phyloP scores from a whole-genome alignment of 2,888 invertebrate species.

The Conchocele bisecta region DNA sequence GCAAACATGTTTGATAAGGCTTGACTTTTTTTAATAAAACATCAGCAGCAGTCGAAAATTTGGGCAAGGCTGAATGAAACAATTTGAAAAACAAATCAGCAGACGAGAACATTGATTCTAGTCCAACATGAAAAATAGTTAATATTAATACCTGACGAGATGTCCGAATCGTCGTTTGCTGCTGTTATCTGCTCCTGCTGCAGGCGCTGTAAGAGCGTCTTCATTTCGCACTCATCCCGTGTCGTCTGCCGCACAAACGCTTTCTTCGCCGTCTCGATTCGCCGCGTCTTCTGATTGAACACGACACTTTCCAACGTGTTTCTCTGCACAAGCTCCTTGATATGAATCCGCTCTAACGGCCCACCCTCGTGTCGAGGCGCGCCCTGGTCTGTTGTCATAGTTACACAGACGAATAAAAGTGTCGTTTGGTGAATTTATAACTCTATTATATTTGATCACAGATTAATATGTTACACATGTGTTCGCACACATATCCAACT shows the following conservation, averaged over 20 bases:
- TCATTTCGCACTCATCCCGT: slow-evolving; percentile 57
- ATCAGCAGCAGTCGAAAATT: no score
- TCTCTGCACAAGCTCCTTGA: slow-evolving; percentile 53
- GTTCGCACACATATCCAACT: no score
- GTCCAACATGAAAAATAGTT: no score
- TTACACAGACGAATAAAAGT: no score
- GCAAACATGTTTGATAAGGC: no score
- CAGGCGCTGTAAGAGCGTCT: slow-evolving; percentile 45
- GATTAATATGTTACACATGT: no score
- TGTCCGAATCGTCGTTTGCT: not conserved
- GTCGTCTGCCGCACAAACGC: slow-evolving; percentile 58
- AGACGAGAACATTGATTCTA: no score
- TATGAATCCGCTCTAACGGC: slow-evolving; percentile 52
- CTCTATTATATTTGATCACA: no score
- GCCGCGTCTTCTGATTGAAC: slow-evolving; percentile 39
- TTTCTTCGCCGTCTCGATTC: slow-evolving; percentile 53
- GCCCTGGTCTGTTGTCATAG: slow-evolving; percentile 17
- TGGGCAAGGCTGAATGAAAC: no score
- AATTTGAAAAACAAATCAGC: no score
- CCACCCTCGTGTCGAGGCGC: slow-evolving; percentile 37
- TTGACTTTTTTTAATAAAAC: no score
- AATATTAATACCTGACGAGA: slow-evolving; percentile 25
- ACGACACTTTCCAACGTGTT: slow-evolving; percentile 53
- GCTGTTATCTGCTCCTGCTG: slow-evolving; percentile 45
- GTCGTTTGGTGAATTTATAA: no score